Evolutionary conservation across 2,113 vertebrate species (phyloP), one percentile per base, ranked within the genome.

Genomic region (Apistogramma diplotaenia): DNA sequence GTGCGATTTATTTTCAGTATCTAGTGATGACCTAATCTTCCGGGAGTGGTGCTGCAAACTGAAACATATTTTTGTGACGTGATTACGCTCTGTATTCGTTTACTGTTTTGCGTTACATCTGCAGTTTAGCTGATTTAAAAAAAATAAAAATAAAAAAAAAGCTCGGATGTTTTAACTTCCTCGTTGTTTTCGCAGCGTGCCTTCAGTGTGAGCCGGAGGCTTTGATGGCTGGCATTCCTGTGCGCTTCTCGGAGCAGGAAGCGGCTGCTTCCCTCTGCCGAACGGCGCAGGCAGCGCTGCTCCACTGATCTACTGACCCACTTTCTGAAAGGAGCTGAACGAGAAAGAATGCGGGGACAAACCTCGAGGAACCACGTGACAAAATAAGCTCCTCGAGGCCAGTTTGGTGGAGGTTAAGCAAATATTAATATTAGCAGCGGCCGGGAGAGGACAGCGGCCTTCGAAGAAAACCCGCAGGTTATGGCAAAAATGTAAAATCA

Each of bases 301-400:
- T 92, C 90, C 3, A 93, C 87, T 94, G 93, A 85, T 93, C 93
- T 51, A 94, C 93, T 94, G 92, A 94, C 93, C 93, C 81, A 94
- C 2, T 85, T 93, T 74, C 9, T 7, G 15, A 40, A 15, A 51
- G 8, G 51, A 18, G 76, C 81, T 31, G 74, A 37, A 79, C 31
- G 35, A 9, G 11, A 12, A 40, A 29, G 37, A 74, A 59, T 6
- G 59, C 37, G 16, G 29, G 11, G 46, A 25, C 31, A 4, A 74
- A 37, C 51, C 78, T 60, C 10, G 13, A 5, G 25, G 2, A 46
- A 31, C 18, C 84, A 85, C 78, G 86, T 91, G 90, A 87, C 74
- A 0, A 3, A 8, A 23, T 81, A 67, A 89, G 49, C 83, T 29
- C 55, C 49, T 25, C 2, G 35, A 31, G 35, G 29, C 15, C 55